A percentile compares a stretch with the other conserved stretches of the same genome.
phyloP scores from a whole-genome alignment of 2,797 vertebrate genomes.

The Lophius americanus region DNA sequence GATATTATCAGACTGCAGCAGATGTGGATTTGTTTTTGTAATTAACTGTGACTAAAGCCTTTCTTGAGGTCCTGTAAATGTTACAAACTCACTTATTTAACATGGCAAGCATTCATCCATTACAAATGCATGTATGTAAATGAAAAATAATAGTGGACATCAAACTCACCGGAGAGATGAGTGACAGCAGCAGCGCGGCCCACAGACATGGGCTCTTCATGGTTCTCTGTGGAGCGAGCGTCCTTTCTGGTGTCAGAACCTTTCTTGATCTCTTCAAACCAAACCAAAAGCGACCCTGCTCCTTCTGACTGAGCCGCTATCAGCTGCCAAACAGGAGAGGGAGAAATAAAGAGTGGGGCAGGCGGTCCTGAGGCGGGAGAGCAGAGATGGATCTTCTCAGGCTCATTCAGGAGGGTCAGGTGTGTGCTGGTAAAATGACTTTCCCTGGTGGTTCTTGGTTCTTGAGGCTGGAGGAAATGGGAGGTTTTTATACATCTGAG shows the following conservation, averaged over 20 bases:
- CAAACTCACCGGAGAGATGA: constrained; percentile 90
- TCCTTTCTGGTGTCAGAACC: constrained; percentile 48
- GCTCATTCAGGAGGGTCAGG: constrained; percentile 62
- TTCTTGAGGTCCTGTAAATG: background rate
- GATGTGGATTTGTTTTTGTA: background rate
- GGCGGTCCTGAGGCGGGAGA: constrained; percentile 41
- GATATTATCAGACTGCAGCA: background rate
- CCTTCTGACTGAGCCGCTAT: constrained; percentile 40
- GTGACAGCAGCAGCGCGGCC: constrained; percentile 87
- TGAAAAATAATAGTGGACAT: constrained; percentile 33
- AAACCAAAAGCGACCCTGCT: constrained; percentile 6
- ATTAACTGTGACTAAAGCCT: background rate
- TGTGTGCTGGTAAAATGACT: constrained; percentile 28
- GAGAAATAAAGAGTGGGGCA: constrained; percentile 37
- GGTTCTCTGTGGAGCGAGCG: constrained; percentile 61
- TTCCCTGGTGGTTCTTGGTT: background rate
- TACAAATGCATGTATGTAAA: background rate
- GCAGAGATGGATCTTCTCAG: constrained; percentile 45
- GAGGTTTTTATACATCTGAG: constrained; percentile 68
- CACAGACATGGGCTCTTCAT: constrained; percentile 89
- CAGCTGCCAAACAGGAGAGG: constrained; percentile 53
- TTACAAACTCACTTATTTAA: background rate
- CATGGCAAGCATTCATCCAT: background rate
- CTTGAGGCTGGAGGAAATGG: constrained; percentile 14
- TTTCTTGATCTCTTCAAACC: constrained; percentile 52